Evolutionary conservation across 2,797 vertebrate genomes (phyloP).

Genomic region (Gadopsis bispinosus): DNA sequence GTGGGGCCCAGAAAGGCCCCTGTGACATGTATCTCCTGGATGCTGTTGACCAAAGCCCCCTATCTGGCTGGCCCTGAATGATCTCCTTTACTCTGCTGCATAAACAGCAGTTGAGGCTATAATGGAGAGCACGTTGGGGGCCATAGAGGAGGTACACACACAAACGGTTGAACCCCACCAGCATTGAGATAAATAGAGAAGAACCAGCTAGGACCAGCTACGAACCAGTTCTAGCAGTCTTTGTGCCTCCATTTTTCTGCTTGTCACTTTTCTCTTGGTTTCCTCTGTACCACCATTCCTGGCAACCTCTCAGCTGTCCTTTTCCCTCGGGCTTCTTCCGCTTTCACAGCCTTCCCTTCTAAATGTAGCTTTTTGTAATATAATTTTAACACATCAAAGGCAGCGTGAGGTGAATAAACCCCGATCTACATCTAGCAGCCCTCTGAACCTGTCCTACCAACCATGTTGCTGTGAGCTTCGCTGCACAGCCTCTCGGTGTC

Average conservation of each 20-base stretch:
- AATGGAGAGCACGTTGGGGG: constrained; percentile 60
- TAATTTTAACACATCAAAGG: constrained; percentile 63
- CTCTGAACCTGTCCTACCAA: constrained; percentile 61
- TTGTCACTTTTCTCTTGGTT: constrained; percentile 74
- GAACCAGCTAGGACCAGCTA: constrained; percentile 87
- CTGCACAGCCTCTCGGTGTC: constrained; percentile 75
- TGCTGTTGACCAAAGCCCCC: constrained; percentile 63
- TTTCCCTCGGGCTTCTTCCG: constrained; percentile 52
- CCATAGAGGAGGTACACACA: constrained; percentile 63
- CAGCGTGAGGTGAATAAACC: constrained; percentile 66
- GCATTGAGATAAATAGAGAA: constrained; percentile 75
- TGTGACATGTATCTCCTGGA: constrained; percentile 80
- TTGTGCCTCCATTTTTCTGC: constrained; percentile 78
- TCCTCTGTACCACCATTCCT: constrained; percentile 69
- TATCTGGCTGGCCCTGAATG: constrained; percentile 73
- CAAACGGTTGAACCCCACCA: constrained; percentile 66
- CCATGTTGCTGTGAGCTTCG: constrained; percentile 66
- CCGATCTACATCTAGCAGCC: constrained; percentile 46
- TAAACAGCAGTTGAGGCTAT: constrained; percentile 61
- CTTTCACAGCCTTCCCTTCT: constrained; percentile 56
- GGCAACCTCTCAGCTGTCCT: constrained; percentile 68
- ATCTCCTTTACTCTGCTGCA: constrained; percentile 74
- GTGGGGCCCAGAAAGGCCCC: constrained; percentile 65
- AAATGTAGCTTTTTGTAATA: constrained; percentile 62
- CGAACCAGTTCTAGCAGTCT: constrained; percentile 80